Evolutionary conservation across 2,888 invertebrate species (phyloP).

Genomic region (Phortica okadai): DNA sequence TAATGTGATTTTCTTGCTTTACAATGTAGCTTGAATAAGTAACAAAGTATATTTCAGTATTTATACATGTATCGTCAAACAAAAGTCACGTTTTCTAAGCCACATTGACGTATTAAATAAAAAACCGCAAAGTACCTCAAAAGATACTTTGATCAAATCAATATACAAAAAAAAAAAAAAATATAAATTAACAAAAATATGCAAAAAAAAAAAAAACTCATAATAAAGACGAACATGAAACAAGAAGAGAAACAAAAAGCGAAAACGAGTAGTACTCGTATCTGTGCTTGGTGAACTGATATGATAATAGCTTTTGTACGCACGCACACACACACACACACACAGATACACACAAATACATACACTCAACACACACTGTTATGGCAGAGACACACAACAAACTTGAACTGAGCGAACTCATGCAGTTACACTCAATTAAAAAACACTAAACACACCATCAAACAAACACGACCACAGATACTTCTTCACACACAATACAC

Average conservation of each 20-base stretch:
- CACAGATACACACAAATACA: neutral
- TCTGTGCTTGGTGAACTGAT: constrained; percentile 28
- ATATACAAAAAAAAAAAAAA: neutral
- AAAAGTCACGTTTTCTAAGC: too few relatives aligned
- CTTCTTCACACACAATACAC: neutral
- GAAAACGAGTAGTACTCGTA: constrained; percentile 26
- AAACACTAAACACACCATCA: constrained; percentile 24
- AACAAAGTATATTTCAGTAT: too few relatives aligned
- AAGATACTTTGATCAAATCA: neutral
- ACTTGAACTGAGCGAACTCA: neutral
- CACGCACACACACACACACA: neutral
- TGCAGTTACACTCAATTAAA: constrained; percentile 28
- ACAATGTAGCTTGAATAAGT: too few relatives aligned
- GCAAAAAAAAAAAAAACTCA: neutral
- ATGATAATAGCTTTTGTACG: constrained; percentile 29
- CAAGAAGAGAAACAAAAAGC: neutral
- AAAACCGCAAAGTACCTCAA: neutral
- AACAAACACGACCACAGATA: neutral
- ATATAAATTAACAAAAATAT: constrained; percentile 1
- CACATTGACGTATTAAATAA: too few relatives aligned
- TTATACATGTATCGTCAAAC: too few relatives aligned
- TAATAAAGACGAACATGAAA: neutral
- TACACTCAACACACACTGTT: neutral
- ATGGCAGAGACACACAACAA: neutral
- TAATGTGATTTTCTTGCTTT: too few relatives aligned